Base-by-base conservation (phyloP, 1,140 invertebrate species). In the Spodoptera litura region DNA sequence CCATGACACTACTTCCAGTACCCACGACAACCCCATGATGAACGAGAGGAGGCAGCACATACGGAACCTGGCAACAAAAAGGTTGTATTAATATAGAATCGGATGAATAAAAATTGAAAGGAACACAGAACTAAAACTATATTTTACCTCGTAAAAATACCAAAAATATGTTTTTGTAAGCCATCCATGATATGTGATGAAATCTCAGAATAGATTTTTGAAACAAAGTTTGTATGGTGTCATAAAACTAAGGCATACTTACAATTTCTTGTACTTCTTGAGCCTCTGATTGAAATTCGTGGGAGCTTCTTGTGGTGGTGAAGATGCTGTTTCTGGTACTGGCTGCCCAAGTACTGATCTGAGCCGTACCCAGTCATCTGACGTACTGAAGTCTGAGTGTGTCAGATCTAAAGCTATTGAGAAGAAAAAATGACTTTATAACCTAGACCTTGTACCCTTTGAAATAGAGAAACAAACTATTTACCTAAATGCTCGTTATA, bases 11-110 rank as follows among this genome's bases (percentile, higher is more conserved):
- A 95, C 94, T 80, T 96, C 95, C 49, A 95, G 88, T 15, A 94
- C 89, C 95, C 95, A 96, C 10, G 94, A 95, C 0, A 96, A 82
- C 0, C 95, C 95, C 95, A 96, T 96, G 53, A 95, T 94, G 11
- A 95, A 80, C 51, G 95, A 95, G 4, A 96, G 89, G 53, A 95
- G 87, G 59, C 95, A 89, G 80, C 95, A 95, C 11, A 95, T 91
- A 25, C 92, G 91, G 78, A 95, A 95, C 78, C 95, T 96, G 81
- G 0, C 62, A 73, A 4, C 64, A 73, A 4, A 73, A 55, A 74
- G 56, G 71, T 76, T 73, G 9, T 72, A 44, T 51, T 66, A 4
- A 27, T 4, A 12, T 20, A 15, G 58, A 11, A 31, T 31, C 31
- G 20, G 20, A 20, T 20, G 1, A 20, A 20, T 0, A 1, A 20